These are phyloP conservation scores for Isotomurus palustris DNA, from an alignment of 2,888 invertebrate genomes.

Conservation along the genomic window DNA sequence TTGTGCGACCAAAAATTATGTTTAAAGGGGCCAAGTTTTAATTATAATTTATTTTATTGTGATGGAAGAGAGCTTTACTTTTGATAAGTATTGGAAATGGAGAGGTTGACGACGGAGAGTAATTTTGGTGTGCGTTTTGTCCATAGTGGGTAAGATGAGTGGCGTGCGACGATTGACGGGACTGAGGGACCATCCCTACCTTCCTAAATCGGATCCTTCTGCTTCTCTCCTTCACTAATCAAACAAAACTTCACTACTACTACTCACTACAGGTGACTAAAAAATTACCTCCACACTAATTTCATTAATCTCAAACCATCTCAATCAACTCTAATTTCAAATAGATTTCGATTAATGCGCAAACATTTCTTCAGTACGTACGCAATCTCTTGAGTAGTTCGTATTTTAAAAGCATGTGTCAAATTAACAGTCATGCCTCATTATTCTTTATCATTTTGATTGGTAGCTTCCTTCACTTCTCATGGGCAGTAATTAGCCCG, in stretches of 20 bases:
- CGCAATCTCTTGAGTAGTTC: too few species aligned
- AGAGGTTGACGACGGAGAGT: slow-evolving; percentile 2
- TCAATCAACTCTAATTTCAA: slow-evolving; percentile 15
- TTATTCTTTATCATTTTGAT: too few species aligned
- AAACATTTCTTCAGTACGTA: too few species aligned
- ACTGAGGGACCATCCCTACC: slow-evolving; percentile 47
- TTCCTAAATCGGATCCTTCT: slow-evolving; percentile 46
- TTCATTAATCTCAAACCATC: slow-evolving; percentile 17
- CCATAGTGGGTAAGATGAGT: slow-evolving; percentile 47
- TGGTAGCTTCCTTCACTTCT: too few species aligned
- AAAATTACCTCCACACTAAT: slow-evolving; percentile 35
- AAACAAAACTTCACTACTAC: slow-evolving; percentile 39
- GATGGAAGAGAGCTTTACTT: slow-evolving; percentile 1
- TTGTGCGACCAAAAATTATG: too few species aligned
- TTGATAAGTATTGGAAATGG: neutral
- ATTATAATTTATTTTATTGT: too few species aligned
- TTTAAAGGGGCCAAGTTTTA: too few species aligned
- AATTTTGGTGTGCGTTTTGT: slow-evolving; percentile 41
- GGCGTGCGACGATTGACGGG: slow-evolving; percentile 45
- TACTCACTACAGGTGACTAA: slow-evolving; percentile 45
- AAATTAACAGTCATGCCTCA: too few species aligned
- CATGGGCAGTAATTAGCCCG: too few species aligned
- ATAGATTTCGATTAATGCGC: neutral
- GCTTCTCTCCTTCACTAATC: slow-evolving; percentile 47
- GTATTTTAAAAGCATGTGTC: too few species aligned